These are phyloP conservation scores for Hassar affinis DNA, from an alignment of 2,113 vertebrate species.

Conservation along the genomic window DNA sequence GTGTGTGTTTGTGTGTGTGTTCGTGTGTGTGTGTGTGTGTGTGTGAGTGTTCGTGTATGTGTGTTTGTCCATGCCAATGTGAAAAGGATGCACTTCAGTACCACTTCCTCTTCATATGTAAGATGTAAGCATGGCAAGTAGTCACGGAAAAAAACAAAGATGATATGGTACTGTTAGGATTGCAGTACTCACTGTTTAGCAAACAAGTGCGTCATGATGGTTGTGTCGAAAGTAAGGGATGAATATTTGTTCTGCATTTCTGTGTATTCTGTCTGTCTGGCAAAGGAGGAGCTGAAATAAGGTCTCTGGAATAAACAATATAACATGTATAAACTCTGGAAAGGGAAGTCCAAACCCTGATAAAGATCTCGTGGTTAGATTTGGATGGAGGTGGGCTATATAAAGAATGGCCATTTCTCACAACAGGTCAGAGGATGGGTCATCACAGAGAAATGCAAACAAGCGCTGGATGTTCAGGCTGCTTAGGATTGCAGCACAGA, in stretches of 20 bases:
- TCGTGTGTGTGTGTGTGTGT: conserved; percentile 30
- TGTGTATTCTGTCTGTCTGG: conserved; percentile 59
- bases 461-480: conserved; percentile 38
- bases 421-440: conserved; percentile 55
- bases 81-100: conserved; percentile 46
- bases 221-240: conserved; percentile 49
- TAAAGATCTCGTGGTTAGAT: conserved; percentile 38
- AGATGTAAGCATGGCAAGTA: neutral
- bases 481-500: conserved; percentile 50
- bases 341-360: conserved; percentile 15
- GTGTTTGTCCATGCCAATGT: conserved; percentile 34
- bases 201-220: conserved; percentile 6
- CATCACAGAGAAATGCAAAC: conserved; percentile 68
- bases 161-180: neutral
- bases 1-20: conserved; percentile 31
- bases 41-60: conserved; percentile 16
- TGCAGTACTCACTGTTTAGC: neutral
- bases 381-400: conserved; percentile 39
- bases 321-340: conserved; percentile 29
- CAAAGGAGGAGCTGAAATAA: conserved; percentile 46
- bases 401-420: conserved; percentile 46
- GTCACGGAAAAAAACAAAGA: conserved; percentile 11
- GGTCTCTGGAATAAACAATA: conserved; percentile 58
- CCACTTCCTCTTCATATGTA: conserved; percentile 46
- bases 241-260: conserved; percentile 34